These are phyloP conservation scores for Hycleus phaleratus DNA, from an alignment of 1,140 invertebrate genomes.

Conservation along the genomic window DNA sequence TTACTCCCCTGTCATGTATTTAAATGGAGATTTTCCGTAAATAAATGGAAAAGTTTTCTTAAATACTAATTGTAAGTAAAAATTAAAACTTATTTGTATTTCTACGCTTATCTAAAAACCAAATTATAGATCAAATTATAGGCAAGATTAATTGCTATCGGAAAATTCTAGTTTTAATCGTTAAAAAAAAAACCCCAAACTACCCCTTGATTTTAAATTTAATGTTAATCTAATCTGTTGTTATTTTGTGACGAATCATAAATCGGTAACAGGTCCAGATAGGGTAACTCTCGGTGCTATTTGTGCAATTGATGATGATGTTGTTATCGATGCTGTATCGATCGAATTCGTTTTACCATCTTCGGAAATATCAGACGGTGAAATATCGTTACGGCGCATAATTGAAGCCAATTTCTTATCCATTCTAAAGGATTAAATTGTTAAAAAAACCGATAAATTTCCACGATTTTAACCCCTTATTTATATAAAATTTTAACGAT, in stretches of 20 bases:
- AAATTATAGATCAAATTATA: background rate
- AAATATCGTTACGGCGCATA: conserved; percentile 27
- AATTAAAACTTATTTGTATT: no score
- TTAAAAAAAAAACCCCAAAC: background rate
- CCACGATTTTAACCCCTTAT: no score
- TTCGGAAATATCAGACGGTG: conserved; percentile 29
- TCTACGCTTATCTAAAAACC: no score
- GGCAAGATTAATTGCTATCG: background rate
- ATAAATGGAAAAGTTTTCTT: no score
- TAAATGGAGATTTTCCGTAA: no score
- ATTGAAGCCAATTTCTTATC: conserved; percentile 29
- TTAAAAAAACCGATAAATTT: no score
- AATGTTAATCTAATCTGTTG: background rate
- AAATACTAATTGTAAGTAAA: no score
- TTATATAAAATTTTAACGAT: no score
- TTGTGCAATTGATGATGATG: conserved; percentile 24
- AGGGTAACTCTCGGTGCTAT: conserved; percentile 31
- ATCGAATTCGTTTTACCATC: conserved; percentile 32
- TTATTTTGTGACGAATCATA: conserved; percentile 23
- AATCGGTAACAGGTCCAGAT: conserved; percentile 39
- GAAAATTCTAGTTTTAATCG: background rate
- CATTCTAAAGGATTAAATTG: conserved; percentile 20
- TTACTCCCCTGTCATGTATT: no score
- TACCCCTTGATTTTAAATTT: background rate
- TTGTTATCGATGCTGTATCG: conserved; percentile 32